These are phyloP conservation scores for Hesperophylax magnus DNA, from an alignment of 1,140 invertebrate species.

Conservation along the genomic window DNA sequence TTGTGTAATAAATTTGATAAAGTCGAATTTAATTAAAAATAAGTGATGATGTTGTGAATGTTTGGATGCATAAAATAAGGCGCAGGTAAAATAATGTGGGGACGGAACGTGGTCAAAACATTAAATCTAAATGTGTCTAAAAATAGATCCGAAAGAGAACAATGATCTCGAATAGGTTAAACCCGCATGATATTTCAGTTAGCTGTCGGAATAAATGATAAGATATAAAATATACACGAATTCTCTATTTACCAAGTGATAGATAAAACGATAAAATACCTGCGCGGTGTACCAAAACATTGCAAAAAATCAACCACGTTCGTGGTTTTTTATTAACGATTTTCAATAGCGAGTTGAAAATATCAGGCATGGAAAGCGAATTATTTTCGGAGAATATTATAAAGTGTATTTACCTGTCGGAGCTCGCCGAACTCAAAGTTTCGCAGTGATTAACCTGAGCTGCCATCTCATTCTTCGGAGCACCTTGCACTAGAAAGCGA, in stretches of 20 bases:
- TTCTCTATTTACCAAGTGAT: not conserved
- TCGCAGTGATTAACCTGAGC: constrained; percentile 42
- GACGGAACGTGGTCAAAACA: constrained; percentile 20
- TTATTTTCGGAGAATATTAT: not conserved
- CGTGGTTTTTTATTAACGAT: not conserved
- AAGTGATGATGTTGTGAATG: not conserved
- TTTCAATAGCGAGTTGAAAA: not conserved
- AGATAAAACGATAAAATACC: no score
- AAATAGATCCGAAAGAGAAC: constrained; percentile 44
- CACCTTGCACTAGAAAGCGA: not conserved
- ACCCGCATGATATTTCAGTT: constrained; percentile 11
- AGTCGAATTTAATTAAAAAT: no score
- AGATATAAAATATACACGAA: not conserved
- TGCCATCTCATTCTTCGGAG: constrained; percentile 39
- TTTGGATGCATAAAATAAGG: not conserved
- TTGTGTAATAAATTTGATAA: no score
- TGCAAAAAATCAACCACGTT: constrained; percentile 2
- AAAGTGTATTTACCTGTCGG: constrained; percentile 43
- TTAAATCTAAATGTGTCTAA: constrained; percentile 25
- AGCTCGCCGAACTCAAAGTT: constrained; percentile 46
- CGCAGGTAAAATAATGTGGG: not conserved
- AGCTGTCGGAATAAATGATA: not conserved
- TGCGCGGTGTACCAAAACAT: not conserved
- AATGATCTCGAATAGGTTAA: constrained; percentile 44
- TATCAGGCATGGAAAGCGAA: not conserved